Evolutionary conservation across 2,888 invertebrate species (phyloP).

Genomic region (Clepsis dumicolana): DNA sequence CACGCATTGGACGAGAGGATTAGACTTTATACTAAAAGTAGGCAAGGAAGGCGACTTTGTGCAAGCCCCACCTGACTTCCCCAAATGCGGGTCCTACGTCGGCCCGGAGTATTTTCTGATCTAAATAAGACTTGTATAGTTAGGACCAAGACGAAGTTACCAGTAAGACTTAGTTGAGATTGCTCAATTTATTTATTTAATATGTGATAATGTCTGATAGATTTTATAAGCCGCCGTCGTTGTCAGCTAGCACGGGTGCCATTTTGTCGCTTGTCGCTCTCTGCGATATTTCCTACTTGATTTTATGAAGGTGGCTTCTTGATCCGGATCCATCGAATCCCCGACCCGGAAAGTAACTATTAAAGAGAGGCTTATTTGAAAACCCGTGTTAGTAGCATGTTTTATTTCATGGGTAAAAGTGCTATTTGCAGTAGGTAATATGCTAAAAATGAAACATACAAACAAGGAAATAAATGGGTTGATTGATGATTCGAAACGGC

Average conservation of each 20-base stretch:
- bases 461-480: background rate
- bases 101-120: slow-evolving; percentile 92
- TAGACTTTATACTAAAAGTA: slow-evolving; percentile 91
- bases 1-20: slow-evolving; percentile 90
- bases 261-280: background rate
- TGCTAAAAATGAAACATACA: background rate
- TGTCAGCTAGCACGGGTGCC: background rate
- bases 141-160: slow-evolving; percentile 26
- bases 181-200: slow-evolving; percentile 63
- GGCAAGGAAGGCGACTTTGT: slow-evolving; percentile 89
- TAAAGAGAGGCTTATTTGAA: background rate
- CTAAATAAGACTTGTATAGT: slow-evolving; percentile 52
- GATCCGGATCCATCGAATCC: background rate
- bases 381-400: background rate
- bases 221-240: slow-evolving; percentile 11
- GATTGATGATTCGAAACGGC: slow-evolving; percentile 7
- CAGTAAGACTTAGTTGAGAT: slow-evolving; percentile 33
- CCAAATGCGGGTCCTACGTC: slow-evolving; percentile 91
- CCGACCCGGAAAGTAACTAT: background rate
- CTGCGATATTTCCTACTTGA: background rate
- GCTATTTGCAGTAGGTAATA: too few relatives aligned
- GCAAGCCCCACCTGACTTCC: slow-evolving; percentile 89
- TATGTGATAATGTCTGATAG: slow-evolving; percentile 41
- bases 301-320: background rate
- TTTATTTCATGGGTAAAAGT: background rate